Evolutionary conservation across 2,113 vertebrate genomes (phyloP), one percentile per base, ranked within the genome.

Genomic region (Myrmophylax atrothorax): DNA sequence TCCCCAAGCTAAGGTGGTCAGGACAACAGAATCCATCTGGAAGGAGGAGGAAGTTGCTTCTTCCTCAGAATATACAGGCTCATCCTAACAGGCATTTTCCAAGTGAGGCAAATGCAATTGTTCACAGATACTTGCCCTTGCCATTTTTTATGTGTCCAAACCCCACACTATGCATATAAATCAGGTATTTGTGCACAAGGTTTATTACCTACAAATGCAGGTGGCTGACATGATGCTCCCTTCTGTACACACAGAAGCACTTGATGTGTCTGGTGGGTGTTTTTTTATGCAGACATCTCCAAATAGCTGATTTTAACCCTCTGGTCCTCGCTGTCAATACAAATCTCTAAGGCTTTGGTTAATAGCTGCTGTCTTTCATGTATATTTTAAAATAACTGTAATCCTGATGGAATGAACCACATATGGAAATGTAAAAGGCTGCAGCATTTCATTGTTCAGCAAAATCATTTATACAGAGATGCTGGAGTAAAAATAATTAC

Each of bases 261-360:
- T 62, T 25, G 56, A 60, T 9, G 14, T 62, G 75, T 75, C 68
- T 72, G 24, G 18, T 58, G 88, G 88, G n/a, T 76, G 68, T 84
- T 89, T 66, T 74, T 75, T 11, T 40, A 53, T 4, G 58, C 52
- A 81, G 79, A 26, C 28, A 50, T 86, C 80, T 63, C 68, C 88
- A 90, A 93, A 89, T 22, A 75, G 76, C 52, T 92, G 77, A 22
- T 33, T 92, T 97, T 78, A 95, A 94, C 85, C 85, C 90, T 87
- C 83, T 84, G 69, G 73, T 88, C 90, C 83, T 89, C 31, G 0
- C 44, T 58, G 73, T 64, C 73, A 56, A 19, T 53, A 64, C 1
- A 4, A 60, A 75, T 66, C 83, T 86, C 86, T 16, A 42, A 81
- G 85, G 76, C 11, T 89, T 96, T 81, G 84, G 40, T 44, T 83